phyloP scores from a whole-genome alignment of 1,140 invertebrate species.

The Bombus waltoni region DNA sequence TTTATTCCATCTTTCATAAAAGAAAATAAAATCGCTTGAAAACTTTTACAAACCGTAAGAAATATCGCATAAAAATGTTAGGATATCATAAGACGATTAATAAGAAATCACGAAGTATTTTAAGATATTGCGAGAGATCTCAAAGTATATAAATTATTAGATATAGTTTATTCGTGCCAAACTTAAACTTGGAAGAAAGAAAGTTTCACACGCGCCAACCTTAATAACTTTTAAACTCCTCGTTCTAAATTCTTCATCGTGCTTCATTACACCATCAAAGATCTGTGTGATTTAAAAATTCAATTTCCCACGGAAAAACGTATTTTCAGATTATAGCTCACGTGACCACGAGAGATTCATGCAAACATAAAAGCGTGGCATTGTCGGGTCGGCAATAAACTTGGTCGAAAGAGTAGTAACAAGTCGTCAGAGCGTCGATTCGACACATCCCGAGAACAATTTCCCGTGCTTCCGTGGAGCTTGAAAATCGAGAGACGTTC shows the following conservation, averaged over 20 bases:
- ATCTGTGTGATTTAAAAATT: too few relatives aligned
- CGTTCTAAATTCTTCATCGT: too few relatives aligned
- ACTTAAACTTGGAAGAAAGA: too few relatives aligned
- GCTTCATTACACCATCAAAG: too few relatives aligned
- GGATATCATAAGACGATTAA: too few relatives aligned
- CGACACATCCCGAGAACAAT: constrained; percentile 36
- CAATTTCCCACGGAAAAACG: neutral
- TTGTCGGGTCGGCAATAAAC: neutral
- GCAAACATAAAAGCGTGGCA: neutral
- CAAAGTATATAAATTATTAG: too few relatives aligned
- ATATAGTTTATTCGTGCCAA: too few relatives aligned
- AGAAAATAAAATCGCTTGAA: neutral
- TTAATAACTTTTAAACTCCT: too few relatives aligned
- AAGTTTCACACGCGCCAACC: too few relatives aligned
- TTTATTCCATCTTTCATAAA: neutral
- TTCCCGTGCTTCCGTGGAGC: neutral
- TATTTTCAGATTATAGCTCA: neutral
- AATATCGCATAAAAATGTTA: too few relatives aligned
- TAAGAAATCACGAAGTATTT: too few relatives aligned
- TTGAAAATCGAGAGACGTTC: constrained; percentile 24
- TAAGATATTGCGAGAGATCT: too few relatives aligned
- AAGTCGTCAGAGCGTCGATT: neutral
- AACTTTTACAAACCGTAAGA: neutral
- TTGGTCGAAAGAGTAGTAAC: neutral
- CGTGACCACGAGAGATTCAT: neutral